Conservation (phyloP, 1,140 invertebrate species). For the Leptestheria dahalacensis region DNA sequence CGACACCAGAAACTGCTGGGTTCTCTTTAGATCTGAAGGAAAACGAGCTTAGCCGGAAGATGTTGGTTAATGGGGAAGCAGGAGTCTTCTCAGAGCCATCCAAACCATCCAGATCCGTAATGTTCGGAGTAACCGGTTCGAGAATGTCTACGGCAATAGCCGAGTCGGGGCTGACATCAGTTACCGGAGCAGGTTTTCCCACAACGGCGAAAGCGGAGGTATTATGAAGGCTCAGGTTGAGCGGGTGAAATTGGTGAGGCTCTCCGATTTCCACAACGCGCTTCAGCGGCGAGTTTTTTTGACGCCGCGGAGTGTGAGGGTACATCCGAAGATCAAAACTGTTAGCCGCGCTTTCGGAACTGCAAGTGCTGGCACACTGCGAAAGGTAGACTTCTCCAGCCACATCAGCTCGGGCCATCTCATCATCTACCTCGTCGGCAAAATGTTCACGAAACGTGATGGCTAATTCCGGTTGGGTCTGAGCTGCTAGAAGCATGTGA, state of each 20-base stretch:
- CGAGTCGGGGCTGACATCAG: constrained; percentile 18
- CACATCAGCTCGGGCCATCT: background rate
- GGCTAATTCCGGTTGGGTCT: constrained; percentile 1
- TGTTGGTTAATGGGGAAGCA: constrained; percentile 8
- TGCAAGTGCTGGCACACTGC: constrained; percentile 24
- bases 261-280: background rate
- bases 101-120: background rate
- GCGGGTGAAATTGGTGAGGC: background rate
- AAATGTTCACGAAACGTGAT: background rate
- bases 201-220: constrained; percentile 5
- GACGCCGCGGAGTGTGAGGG: constrained; percentile 6
- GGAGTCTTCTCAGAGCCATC: background rate
- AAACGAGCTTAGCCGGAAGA: constrained; percentile 15
- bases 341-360: constrained; percentile 26
- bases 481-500: constrained; percentile 12
- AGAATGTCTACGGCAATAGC: constrained; percentile 17
- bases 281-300: constrained; percentile 3
- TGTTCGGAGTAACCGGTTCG: constrained; percentile 9
- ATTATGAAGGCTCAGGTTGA: background rate
- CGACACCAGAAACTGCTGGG: background rate
- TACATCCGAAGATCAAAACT: constrained; percentile 25
- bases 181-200: background rate
- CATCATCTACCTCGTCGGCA: background rate
- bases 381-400: constrained; percentile 10
- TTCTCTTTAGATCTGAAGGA: constrained; percentile 12